phyloP scores from a whole-genome alignment of 2,888 invertebrate genomes.

The Thecocarcelia acutangulata region DNA sequence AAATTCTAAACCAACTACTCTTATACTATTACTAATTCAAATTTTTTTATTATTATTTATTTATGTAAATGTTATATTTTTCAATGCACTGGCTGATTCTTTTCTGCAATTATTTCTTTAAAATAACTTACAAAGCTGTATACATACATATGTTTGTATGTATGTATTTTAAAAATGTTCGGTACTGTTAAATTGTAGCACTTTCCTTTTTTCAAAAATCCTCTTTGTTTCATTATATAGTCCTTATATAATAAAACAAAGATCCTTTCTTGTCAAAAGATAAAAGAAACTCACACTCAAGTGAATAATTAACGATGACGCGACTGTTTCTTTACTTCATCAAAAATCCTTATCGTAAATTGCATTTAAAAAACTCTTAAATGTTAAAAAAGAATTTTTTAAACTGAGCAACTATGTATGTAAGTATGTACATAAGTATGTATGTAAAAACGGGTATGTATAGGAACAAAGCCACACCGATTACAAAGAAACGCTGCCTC shows the following conservation, averaged over 20 bases:
- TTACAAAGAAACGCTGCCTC: slow-evolving; percentile 11
- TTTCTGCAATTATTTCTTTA: too few relatives aligned
- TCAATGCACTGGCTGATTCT: too few relatives aligned
- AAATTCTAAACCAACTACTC: too few relatives aligned
- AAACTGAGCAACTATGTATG: slow-evolving; percentile 1
- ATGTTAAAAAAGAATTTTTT: slow-evolving; percentile 5
- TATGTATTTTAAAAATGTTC: too few relatives aligned
- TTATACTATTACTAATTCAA: too few relatives aligned
- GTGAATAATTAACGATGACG: slow-evolving; percentile 43
- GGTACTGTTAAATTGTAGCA: neutral
- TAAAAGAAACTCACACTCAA: slow-evolving; percentile 40
- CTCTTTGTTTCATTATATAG: slow-evolving; percentile 10
- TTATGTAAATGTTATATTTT: too few relatives aligned
- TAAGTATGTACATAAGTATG: too few relatives aligned
- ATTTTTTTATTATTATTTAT: too few relatives aligned
- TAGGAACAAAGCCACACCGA: slow-evolving; percentile 25
- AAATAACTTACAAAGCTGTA: too few relatives aligned
- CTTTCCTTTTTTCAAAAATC: neutral
- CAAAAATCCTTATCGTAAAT: slow-evolving; percentile 47
- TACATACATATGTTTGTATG: too few relatives aligned
- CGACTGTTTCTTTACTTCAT: slow-evolving; percentile 6
- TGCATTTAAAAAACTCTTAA: slow-evolving; percentile 18
- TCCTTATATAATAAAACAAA: slow-evolving; percentile 25
- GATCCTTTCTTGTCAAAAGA: neutral
- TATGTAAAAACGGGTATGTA: too few relatives aligned